These are phyloP conservation scores for Gallinago stenura DNA, from an alignment of 2,797 vertebrate genomes.

Conservation along the genomic window DNA sequence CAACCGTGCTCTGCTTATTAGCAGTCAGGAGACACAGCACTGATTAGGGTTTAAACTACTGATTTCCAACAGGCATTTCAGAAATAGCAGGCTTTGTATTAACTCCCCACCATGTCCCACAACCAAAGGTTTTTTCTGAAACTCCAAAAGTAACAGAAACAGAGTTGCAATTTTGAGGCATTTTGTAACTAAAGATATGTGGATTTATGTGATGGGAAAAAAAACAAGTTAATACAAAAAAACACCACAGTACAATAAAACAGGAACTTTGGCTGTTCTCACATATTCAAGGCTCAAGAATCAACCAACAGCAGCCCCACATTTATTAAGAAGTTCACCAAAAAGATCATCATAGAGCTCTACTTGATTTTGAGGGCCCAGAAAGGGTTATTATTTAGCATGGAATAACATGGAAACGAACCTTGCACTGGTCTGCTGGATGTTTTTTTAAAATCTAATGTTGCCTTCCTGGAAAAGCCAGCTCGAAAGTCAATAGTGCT, in stretches of 20 bases:
- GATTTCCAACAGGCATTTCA: background rate
- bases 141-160: background rate
- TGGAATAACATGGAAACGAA: constrained; percentile 8
- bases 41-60: background rate
- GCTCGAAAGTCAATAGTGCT: constrained; percentile 95
- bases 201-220: background rate
- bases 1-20: background rate
- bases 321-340: background rate
- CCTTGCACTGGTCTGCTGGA: constrained; percentile 89
- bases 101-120: background rate
- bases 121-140: background rate
- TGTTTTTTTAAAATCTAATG: constrained; percentile 91
- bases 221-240: background rate
- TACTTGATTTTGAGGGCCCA: background rate
- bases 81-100: background rate
- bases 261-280: background rate
- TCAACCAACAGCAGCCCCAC: background rate
- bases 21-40: background rate
- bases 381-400: background rate
- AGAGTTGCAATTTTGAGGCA: background rate
- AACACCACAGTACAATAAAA: background rate
- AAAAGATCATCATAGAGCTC: background rate
- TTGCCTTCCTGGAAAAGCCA: constrained; percentile 92
- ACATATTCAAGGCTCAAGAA: background rate
- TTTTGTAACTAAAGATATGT: background rate